phyloP scores from a whole-genome alignment of 2,113 vertebrate genomes.

The Corapipo altera region DNA sequence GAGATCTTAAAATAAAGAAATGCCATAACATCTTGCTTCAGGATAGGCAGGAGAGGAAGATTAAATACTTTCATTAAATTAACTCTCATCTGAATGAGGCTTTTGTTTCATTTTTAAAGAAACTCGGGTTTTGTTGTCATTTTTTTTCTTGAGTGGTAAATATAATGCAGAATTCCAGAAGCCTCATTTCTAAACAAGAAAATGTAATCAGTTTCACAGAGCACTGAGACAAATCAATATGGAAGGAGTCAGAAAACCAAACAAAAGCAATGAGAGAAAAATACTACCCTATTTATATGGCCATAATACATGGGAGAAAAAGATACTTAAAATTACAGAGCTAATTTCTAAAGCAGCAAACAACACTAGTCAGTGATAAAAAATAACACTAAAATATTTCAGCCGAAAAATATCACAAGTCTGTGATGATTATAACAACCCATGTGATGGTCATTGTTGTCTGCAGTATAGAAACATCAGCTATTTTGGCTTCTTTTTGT shows the following conservation, averaged over 20 bases:
- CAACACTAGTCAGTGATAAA: slow-evolving; percentile 15
- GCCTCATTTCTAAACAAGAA: slow-evolving; percentile 25
- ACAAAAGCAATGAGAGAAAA: slow-evolving; percentile 22
- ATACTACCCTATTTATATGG: not conserved
- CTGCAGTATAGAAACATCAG: not conserved
- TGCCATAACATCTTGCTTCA: not conserved
- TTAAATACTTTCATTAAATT: slow-evolving; percentile 64
- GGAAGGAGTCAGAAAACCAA: slow-evolving; percentile 35
- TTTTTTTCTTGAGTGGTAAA: slow-evolving; percentile 12
- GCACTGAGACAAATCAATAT: slow-evolving; percentile 55
- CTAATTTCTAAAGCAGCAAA: slow-evolving; percentile 16
- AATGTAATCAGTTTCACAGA: slow-evolving; percentile 43
- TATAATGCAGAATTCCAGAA: slow-evolving; percentile 38
- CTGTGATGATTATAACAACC: not conserved
- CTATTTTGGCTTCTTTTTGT: not conserved
- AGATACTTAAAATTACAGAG: slow-evolving; percentile 42
- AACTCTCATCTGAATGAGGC: slow-evolving; percentile 9
- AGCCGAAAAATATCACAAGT: not conserved
- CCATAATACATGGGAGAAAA: not conserved
- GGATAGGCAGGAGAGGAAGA: slow-evolving; percentile 29
- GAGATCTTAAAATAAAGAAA: slow-evolving; percentile 44
- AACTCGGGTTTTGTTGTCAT: not conserved
- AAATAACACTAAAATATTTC: slow-evolving; percentile 7
- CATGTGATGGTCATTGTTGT: not conserved
- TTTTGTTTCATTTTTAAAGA: slow-evolving; percentile 45